phyloP scores from a whole-genome alignment of 2,888 invertebrate species.

The Graphium colonna region DNA sequence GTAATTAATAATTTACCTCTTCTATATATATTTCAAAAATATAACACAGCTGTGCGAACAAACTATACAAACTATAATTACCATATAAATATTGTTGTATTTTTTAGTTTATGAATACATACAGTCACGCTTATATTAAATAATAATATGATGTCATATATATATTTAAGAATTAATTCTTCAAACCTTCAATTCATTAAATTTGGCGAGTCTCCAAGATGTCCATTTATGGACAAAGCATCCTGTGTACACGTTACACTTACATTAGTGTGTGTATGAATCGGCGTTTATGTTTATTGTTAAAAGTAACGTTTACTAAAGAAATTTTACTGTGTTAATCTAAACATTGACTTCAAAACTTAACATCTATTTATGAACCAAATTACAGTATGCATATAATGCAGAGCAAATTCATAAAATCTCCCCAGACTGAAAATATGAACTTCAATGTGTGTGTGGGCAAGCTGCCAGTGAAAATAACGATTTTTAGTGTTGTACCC shows the following conservation, averaged over 20 bases:
- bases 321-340: neutral
- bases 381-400: neutral
- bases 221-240: constrained; percentile 15
- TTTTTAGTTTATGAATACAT: neutral
- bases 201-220: constrained; percentile 19
- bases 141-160: neutral
- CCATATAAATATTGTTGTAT: too few species aligned
- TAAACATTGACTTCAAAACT: neutral
- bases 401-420: neutral
- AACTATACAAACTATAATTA: too few species aligned
- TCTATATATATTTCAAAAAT: too few species aligned
- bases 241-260: neutral
- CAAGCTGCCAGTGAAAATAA: constrained; percentile 14
- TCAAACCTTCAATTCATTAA: neutral
- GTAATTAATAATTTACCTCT: too few species aligned
- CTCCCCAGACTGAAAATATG: constrained; percentile 27
- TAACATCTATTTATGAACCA: neutral
- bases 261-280: constrained; percentile 10
- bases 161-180: neutral
- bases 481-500: constrained; percentile 14
- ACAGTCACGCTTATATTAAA: neutral
- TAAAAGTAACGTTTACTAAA: neutral
- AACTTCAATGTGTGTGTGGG: constrained; percentile 24
- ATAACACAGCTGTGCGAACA: too few species aligned
- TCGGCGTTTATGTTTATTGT: neutral